Conservation (phyloP, 2,888 invertebrate genomes). For the Cheilosia scutellata region DNA sequence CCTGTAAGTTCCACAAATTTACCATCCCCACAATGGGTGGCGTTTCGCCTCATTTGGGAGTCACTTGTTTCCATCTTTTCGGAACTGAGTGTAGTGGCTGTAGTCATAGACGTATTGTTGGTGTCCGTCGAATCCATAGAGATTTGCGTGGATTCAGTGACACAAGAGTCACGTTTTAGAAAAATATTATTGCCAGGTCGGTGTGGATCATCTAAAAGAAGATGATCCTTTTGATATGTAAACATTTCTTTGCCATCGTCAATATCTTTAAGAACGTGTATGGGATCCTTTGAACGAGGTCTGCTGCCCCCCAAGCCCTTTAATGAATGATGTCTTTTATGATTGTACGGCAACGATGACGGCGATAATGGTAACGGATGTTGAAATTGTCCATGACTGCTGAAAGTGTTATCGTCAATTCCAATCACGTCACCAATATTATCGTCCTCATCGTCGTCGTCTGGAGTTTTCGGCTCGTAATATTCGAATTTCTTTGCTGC, state of each 20-base stretch:
- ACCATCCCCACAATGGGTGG: slow-evolving; percentile 28
- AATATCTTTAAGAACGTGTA: slow-evolving; percentile 35
- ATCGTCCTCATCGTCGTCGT: slow-evolving; percentile 79
- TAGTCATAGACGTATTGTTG: slow-evolving; percentile 80
- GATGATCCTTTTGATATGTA: slow-evolving; percentile 67
- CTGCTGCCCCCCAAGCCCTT: slow-evolving; percentile 30
- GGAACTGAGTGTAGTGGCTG: slow-evolving; percentile 82
- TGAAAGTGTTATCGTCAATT: slow-evolving; percentile 34
- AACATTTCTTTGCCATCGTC: slow-evolving; percentile 49
- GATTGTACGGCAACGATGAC: slow-evolving; percentile 77
- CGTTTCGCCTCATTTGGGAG: slow-evolving; percentile 32
- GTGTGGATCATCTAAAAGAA: slow-evolving; percentile 55
- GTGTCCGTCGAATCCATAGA: slow-evolving; percentile 83
- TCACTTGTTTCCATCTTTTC: slow-evolving; percentile 53
- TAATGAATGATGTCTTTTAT: slow-evolving; percentile 72
- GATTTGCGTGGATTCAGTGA: slow-evolving; percentile 83
- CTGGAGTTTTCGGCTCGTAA: slow-evolving; percentile 82
- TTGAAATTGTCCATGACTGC: slow-evolving; percentile 54
- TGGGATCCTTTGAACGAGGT: slow-evolving; percentile 30
- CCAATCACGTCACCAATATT: slow-evolving; percentile 27
- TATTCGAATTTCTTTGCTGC: slow-evolving; percentile 82
- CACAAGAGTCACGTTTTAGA: slow-evolving; percentile 82
- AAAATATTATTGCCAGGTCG: slow-evolving; percentile 69
- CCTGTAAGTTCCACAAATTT: slow-evolving; percentile 25
- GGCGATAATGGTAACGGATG: slow-evolving; percentile 79